Evolutionary conservation across 2,888 invertebrate species (phyloP).

Genomic region (Tuta absoluta): DNA sequence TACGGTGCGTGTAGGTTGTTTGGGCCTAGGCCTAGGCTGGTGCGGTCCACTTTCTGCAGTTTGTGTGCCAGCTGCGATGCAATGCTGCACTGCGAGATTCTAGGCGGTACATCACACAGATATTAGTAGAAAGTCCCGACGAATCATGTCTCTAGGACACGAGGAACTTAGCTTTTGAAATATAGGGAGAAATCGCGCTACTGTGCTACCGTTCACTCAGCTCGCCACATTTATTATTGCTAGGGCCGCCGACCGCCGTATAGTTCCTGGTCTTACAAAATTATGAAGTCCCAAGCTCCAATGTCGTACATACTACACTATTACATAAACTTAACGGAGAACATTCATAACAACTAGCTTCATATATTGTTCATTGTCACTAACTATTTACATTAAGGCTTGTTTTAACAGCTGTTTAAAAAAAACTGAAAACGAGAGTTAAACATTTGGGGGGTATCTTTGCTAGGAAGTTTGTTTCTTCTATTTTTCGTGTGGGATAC

Average conservation of each 20-base stretch:
- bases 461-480: too few species aligned
- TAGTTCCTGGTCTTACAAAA: not conserved
- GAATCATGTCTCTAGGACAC: constrained; percentile 54
- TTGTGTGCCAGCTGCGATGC: constrained; percentile 37
- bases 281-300: not conserved
- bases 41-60: constrained; percentile 65
- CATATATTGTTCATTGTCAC: too few species aligned
- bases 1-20: not conserved
- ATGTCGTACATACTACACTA: not conserved
- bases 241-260: not conserved
- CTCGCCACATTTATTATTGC: not conserved
- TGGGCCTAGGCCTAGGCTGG: constrained; percentile 5
- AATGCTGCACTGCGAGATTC: constrained; percentile 51
- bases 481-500: too few species aligned
- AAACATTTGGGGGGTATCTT: too few species aligned
- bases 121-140: constrained; percentile 68
- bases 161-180: constrained; percentile 42
- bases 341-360: not conserved
- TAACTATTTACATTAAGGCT: too few species aligned
- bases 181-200: constrained; percentile 33
- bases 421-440: too few species aligned
- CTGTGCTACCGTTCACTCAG: constrained; percentile 25
- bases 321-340: not conserved
- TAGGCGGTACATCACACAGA: constrained; percentile 54
- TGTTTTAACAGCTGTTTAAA: too few species aligned